Conservation (phyloP, 2,797 vertebrate species). For the Alauda arvensis region DNA sequence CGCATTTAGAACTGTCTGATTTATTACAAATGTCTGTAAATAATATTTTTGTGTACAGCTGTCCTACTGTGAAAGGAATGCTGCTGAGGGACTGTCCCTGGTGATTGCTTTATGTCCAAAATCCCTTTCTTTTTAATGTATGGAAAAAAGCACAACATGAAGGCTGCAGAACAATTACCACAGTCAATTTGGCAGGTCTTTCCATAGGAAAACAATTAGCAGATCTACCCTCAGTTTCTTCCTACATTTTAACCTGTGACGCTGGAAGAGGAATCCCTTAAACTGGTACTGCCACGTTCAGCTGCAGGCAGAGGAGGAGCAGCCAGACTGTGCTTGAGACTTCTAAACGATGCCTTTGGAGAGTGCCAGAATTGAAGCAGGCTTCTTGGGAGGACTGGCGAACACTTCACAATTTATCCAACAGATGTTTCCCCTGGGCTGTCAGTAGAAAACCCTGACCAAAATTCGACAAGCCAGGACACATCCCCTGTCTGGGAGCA, state of each 20-base stretch:
- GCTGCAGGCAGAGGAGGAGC: background rate
- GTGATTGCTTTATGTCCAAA: background rate
- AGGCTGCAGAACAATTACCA: background rate
- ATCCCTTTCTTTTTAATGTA: background rate
- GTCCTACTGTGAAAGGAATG: slow-evolving; percentile 71
- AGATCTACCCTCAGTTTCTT: background rate
- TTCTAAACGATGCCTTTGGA: slow-evolving; percentile 13
- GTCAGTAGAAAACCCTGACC: background rate
- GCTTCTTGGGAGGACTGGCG: slow-evolving; percentile 3
- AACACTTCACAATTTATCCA: slow-evolving; percentile 28
- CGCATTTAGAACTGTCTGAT: slow-evolving; percentile 58
- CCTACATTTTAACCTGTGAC: background rate
- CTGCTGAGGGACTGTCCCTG: slow-evolving; percentile 11
- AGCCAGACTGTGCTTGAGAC: slow-evolving; percentile 10
- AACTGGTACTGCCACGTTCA: slow-evolving; percentile 41
- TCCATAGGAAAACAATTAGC: background rate
- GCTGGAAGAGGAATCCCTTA: slow-evolving; percentile 35
- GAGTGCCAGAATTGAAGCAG: slow-evolving; percentile 21
- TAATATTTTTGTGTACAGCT: slow-evolving; percentile 67
- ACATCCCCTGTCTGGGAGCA: background rate
- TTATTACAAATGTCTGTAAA: slow-evolving; percentile 75
- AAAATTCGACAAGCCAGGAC: background rate
- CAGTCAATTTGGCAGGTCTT: background rate
- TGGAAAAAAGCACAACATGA: background rate
- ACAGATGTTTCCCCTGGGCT: slow-evolving; percentile 39